A percentile compares a stretch with the other conserved stretches of the same genome.
Evolutionary conservation across 2,888 invertebrate species (phyloP).

Genomic region (Orchesellides sinensis): DNA sequence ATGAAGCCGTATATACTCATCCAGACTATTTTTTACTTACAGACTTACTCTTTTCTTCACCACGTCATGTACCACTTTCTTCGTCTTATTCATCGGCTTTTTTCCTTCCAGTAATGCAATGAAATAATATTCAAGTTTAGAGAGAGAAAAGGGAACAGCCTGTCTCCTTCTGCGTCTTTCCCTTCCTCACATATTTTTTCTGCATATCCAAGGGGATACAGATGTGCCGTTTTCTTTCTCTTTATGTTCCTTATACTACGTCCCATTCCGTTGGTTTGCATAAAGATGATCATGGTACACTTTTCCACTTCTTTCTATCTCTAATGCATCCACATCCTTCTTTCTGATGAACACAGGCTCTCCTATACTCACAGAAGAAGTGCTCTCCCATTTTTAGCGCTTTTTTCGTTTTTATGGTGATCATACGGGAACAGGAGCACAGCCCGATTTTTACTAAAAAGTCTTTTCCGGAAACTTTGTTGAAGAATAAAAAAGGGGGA

Average conservation of each 20-base stretch:
- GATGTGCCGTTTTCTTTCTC: not conserved
- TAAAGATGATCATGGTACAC: constrained; percentile 3
- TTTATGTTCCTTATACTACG: not conserved
- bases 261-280: constrained; percentile 5
- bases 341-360: too few relatives aligned
- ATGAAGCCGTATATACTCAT: constrained; percentile 4
- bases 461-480: constrained; percentile 30
- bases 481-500: not conserved
- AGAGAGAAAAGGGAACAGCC: not conserved
- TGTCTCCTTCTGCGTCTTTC: constrained; percentile 12
- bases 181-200: constrained; percentile 20
- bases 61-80: constrained; percentile 3
- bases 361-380: not conserved
- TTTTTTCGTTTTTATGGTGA: constrained; percentile 54
- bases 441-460: not conserved
- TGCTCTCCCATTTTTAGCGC: constrained; percentile 34
- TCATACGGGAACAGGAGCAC: constrained; percentile 46
- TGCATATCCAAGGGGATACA: constrained; percentile 12
- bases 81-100: not conserved
- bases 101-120: constrained; percentile 25
- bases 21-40: constrained; percentile 22
- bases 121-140: constrained; percentile 24
- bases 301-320: not conserved
- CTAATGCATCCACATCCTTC: not conserved
- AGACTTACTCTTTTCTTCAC: constrained; percentile 1